Conservation (phyloP, 2,113 vertebrate genomes). For the Rhegmatorhina hoffmannsi region DNA sequence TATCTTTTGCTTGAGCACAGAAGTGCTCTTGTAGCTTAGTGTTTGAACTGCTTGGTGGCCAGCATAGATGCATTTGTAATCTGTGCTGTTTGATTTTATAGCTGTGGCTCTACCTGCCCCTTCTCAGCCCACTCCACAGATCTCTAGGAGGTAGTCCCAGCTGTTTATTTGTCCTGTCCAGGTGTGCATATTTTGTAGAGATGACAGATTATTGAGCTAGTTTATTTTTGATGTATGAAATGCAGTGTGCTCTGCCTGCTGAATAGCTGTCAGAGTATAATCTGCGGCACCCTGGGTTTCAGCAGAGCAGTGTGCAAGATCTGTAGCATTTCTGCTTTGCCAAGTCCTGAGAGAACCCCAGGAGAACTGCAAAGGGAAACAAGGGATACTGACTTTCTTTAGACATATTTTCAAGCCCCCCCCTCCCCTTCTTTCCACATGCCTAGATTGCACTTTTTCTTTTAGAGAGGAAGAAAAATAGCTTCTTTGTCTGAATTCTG, state of each 20-base stretch:
- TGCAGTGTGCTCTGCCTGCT: not conserved
- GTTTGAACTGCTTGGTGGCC: conserved; percentile 6
- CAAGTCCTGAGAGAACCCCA: not conserved
- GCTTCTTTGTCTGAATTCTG: not conserved
- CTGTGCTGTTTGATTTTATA: not conserved
- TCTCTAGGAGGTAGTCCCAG: not conserved
- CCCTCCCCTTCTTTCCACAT: accelerated
- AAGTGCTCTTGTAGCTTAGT: conserved; percentile 24
- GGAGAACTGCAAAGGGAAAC: not conserved
- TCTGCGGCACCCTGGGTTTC: not conserved
- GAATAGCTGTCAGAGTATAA: not conserved
- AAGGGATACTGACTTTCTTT: not conserved
- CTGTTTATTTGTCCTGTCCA: conserved; percentile 32
- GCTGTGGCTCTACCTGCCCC: not conserved
- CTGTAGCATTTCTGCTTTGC: conserved; percentile 17
- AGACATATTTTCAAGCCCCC: not conserved
- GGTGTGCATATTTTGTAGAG: not conserved
- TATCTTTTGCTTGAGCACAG: conserved; percentile 18
- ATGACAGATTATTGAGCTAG: not conserved
- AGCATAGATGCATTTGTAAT: not conserved
- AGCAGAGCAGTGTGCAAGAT: not conserved
- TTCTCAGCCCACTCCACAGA: not conserved
- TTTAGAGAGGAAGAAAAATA: not conserved
- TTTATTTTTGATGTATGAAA: conserved; percentile 24
- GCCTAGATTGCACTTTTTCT: not conserved